Evolutionary conservation across 2,888 invertebrate genomes (phyloP), one percentile per base, ranked within the genome.

Genomic region (Cordylochernes scorpioides): DNA sequence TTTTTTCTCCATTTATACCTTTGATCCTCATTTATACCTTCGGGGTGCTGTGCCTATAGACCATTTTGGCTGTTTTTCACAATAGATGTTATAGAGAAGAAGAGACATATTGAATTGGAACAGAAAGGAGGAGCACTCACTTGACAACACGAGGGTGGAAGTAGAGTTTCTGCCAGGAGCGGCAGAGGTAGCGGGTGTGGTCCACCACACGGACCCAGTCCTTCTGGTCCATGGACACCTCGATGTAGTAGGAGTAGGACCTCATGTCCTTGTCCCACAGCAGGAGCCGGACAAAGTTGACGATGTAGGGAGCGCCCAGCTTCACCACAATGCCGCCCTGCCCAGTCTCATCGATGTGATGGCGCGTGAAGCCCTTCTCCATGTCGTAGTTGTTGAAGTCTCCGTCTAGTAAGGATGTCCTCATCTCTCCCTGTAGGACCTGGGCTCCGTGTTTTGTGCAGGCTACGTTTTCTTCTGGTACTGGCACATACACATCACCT

Each of bases 151-250:
- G 58, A 18, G 75, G 65, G 42, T 69, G 65, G 56, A 97, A 97
- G 59, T 77, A 86, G 27, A 97, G 64, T 50, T 68, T 70, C 59
- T 97, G 97, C 82, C 84, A 88, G 12, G 88, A 88, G 35, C 97
- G 69, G 52, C 97, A 97, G 51, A 71, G 70, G 59, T 74, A 86
- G 40, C 67, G 62, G 39, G 74, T 71, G 59, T 94, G 75, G 58
- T 97, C 91, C 36, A 91, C 65, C 30, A 97, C 71, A 34, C 73
- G 65, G 37, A 75, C 68, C 88, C 94, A 97, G 53, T 88, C 78
- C 52, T 71, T 71, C 53, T 80, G 73, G 60, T 94, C 84, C 58
- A 86, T 77, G 0, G 86, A 88, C 16, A 84, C 77, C 43, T 61
- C 62, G 29, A 62, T 53, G 52, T 82, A 84, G 45, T 84, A 71